These are phyloP conservation scores for Meloidogyne chitwoodi DNA, from an alignment of 1,140 invertebrate genomes.

Conservation along the genomic window DNA sequence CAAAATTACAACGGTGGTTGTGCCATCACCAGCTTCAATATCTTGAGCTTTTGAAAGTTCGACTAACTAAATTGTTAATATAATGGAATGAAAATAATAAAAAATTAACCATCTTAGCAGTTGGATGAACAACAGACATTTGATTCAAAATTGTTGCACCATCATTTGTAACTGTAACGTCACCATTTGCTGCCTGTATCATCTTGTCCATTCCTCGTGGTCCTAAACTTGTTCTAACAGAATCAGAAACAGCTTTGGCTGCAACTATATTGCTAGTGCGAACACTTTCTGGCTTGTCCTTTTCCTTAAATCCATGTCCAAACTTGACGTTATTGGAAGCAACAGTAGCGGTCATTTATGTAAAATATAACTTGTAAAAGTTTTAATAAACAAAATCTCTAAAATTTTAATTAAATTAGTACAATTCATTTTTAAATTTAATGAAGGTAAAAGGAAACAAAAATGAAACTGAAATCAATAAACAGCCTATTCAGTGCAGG, in stretches of 20 bases:
- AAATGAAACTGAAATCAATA: too few species aligned
- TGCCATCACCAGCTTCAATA: conserved; percentile 97
- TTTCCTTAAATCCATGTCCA: conserved; percentile 9
- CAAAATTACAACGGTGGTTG: conserved; percentile 86
- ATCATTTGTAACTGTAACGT: conserved; percentile 97
- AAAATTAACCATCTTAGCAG: conserved; percentile 83
- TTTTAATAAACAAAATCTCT: too few species aligned
- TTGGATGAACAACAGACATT: conserved; percentile 97
- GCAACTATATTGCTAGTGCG: conserved; percentile 90
- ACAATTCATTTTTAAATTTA: too few species aligned
- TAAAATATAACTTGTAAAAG: neutral
- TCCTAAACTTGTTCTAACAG: conserved; percentile 93
- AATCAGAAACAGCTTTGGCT: conserved; percentile 97
- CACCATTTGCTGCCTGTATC: conserved; percentile 94
- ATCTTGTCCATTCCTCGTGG: conserved; percentile 99
- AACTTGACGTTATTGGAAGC: neutral
- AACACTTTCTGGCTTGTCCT: conserved; percentile 65
- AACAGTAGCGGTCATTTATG: neutral
- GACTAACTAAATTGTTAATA: conserved; percentile 73
- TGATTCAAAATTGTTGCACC: conserved; percentile 98
- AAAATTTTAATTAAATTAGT: too few species aligned
- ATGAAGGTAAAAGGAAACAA: too few species aligned
- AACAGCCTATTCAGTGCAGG: too few species aligned
- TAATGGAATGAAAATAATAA: conserved; percentile 10
- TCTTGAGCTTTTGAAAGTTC: conserved; percentile 97